These are phyloP conservation scores for Macrobrachium rosenbergii DNA, from an alignment of 1,140 invertebrate genomes.

Conservation along the genomic window DNA sequence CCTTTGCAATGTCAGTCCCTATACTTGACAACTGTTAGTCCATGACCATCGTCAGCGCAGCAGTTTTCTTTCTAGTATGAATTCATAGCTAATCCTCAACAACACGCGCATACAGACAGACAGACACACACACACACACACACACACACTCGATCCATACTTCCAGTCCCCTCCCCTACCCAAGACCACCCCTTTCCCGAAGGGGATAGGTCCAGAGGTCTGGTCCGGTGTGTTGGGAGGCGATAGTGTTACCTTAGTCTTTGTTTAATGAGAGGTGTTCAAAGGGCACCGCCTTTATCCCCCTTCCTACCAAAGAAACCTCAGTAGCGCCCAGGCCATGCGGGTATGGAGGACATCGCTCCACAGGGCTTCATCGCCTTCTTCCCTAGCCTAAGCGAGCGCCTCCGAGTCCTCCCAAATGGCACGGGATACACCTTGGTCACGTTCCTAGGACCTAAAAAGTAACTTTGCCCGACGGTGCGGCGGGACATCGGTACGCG, in stretches of 20 bases:
- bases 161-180: neutral
- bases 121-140: conserved; percentile 12
- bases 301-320: conserved; percentile 55
- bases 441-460: neutral
- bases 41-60: too few species aligned
- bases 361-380: conserved; percentile 43
- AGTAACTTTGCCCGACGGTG: neutral
- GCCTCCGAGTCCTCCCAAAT: neutral
- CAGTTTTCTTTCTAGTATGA: too few species aligned
- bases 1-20: too few species aligned
- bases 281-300: conserved; percentile 54
- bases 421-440: neutral
- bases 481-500: neutral
- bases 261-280: conserved; percentile 63
- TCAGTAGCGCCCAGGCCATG: conserved; percentile 50
- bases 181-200: conserved; percentile 28
- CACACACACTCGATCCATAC: conserved; percentile 1
- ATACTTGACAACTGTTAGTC: too few species aligned
- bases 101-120: neutral
- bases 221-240: neutral
- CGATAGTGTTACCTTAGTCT: conserved; percentile 56
- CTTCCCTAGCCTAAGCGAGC: neutral
- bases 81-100: neutral
- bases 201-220: conserved; percentile 15
- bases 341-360: conserved; percentile 41